Conservation (phyloP, 2,113 vertebrate species). For the Neogobius melanostomus region DNA sequence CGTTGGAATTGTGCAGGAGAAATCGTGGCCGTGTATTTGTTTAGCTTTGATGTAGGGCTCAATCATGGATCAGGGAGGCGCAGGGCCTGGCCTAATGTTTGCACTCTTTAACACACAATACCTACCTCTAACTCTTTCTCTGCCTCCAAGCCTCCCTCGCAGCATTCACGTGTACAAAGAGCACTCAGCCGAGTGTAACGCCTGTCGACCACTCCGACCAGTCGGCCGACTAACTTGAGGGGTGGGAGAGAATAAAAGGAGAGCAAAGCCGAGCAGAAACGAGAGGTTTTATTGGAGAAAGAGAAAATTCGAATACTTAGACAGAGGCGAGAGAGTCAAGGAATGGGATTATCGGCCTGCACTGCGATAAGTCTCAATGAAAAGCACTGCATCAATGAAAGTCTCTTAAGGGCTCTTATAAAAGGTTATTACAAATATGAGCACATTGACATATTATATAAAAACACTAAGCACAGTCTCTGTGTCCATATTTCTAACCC, state of each 20-base stretch:
- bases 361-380: constrained; percentile 16
- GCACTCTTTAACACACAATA: constrained; percentile 71
- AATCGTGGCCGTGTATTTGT: constrained; percentile 75
- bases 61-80: constrained; percentile 60
- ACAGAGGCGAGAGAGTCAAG: constrained; percentile 37
- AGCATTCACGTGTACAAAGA: constrained; percentile 82
- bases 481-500: neutral
- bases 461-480: no score
- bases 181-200: constrained; percentile 81
- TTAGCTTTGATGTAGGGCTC: constrained; percentile 88
- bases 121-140: constrained; percentile 62
- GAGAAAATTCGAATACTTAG: constrained; percentile 16
- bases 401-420: neutral
- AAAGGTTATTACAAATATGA: constrained; percentile 8
- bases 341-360: constrained; percentile 62
- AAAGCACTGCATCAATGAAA: constrained; percentile 15
- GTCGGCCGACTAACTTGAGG: constrained; percentile 61
- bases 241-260: constrained; percentile 64
- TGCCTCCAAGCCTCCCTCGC: constrained; percentile 52
- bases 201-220: constrained; percentile 86
- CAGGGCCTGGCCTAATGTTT: constrained; percentile 75
- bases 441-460: neutral
- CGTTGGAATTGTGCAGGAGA: constrained; percentile 50
- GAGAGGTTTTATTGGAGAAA: constrained; percentile 29
- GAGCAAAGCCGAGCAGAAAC: constrained; percentile 27